Percentiles rank a stretch among this genome's conserved stretches.
Conservation (phyloP, 30 jellyfish, hydroid and myxozoan species). For the Pelagia noctiluca region DNA sequence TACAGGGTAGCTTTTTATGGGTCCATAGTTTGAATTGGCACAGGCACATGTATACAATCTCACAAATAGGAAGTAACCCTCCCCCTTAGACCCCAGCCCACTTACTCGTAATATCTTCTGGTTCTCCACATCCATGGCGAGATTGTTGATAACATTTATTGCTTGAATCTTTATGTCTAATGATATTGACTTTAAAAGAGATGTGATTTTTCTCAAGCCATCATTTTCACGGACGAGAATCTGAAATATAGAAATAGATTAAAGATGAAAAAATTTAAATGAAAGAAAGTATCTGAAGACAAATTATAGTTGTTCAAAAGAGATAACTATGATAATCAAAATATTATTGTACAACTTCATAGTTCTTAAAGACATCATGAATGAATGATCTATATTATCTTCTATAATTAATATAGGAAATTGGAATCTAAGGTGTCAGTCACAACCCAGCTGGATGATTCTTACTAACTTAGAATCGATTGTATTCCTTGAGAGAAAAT, state of each 20-base stretch:
- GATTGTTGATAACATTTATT: constrained; percentile 70
- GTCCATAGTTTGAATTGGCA: background rate
- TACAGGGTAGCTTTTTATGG: background rate
- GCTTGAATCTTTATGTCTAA: constrained; percentile 66
- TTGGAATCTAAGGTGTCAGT: background rate
- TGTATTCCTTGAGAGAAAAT: too few species aligned
- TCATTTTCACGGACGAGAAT: constrained; percentile 70
- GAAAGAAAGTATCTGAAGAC: background rate
- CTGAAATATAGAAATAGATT: constrained; percentile 13
- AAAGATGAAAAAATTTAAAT: background rate
- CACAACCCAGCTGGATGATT: too few species aligned
- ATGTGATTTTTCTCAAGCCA: constrained; percentile 51
- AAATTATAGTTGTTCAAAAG: background rate
- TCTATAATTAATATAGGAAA: background rate
- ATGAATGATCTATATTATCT: background rate
- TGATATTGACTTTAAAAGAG: constrained; percentile 44
- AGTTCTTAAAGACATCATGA: background rate
- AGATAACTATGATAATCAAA: background rate
- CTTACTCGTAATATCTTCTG: constrained; percentile 73
- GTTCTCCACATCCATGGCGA: constrained; percentile 78
- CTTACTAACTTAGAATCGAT: too few species aligned
- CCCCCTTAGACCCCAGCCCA: background rate
- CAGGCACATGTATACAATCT: background rate
- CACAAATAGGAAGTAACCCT: background rate
- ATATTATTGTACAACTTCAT: too few species aligned